Evolutionary conservation across 1,140 invertebrate genomes (phyloP), one percentile per base, ranked within the genome.

Genomic region (Ruditapes philippinarum): DNA sequence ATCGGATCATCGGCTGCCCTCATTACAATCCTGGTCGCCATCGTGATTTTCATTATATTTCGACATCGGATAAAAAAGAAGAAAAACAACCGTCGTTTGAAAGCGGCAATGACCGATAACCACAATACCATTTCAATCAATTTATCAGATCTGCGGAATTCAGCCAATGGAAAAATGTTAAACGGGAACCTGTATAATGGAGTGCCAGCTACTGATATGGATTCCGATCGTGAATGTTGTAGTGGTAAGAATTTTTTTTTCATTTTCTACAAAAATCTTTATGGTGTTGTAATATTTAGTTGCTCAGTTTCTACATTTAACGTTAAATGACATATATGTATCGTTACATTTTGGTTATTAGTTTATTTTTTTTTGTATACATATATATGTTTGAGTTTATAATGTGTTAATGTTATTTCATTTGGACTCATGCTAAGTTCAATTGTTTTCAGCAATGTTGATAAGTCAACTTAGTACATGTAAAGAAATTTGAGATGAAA

Each of bases 1-100:
- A 98, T 98, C 79, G 98, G 98, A 0, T 97, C 97, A 0, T 93
- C 98, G 70, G 98, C 97, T 0, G 97, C 98, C 79, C 97, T 98
- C n/a, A 96, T 97, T 1, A 96, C 97, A 25, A 97, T 98, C 17
- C 96, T 97, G 0, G 97, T 98, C 94, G 96, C 97, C 40, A 96
- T 98, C 28, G 97, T 98, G 91, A 97, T 98, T 95, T 80, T 88
- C 65, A 81, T 88, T 40, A 97, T 98, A 94, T 97, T 97, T 9
- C 96, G 98, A 38, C 96, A 97, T 93, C 96, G 97, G 68, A 97
- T 97, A 89, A 97, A 97, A 88, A 98, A 98, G 95, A 94, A 96
- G 79, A 97, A 97, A 97, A 97, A 97, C 94, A 97, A 97, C 91
- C 97, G 91, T 2, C 92, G 91, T 0, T 80, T 91, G 60, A 93